These are phyloP conservation scores for Chaenogobius annularis DNA, from an alignment of 2,113 vertebrate genomes.

Conservation along the genomic window DNA sequence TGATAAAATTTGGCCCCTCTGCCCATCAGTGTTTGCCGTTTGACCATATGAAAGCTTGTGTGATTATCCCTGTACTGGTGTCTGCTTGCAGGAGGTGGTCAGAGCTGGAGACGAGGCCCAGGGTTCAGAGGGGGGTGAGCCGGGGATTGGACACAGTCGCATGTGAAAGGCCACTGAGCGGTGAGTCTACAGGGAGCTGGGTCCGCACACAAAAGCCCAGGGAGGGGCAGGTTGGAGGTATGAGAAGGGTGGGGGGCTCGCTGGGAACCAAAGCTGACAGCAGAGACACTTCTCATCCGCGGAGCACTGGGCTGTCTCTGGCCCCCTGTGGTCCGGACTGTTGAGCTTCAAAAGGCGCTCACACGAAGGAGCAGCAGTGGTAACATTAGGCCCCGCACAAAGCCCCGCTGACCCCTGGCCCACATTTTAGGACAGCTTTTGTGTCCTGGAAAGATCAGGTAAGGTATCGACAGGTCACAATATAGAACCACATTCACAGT, in stretches of 20 bases:
- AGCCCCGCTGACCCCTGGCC: constrained; percentile 59
- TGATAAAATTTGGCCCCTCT: not conserved
- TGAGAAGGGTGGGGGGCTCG: constrained; percentile 57
- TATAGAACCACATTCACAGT: constrained; percentile 18
- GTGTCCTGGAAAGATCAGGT: constrained; percentile 32
- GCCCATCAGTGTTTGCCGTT: not conserved
- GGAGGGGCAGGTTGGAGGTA: constrained; percentile 51
- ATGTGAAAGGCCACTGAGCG: constrained; percentile 76
- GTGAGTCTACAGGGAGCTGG: constrained; percentile 70
- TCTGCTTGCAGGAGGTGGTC: constrained; percentile 35
- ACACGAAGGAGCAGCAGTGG: constrained; percentile 22
- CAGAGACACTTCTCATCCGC: constrained; percentile 72
- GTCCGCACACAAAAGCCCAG: constrained; percentile 71
- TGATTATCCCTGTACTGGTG: not conserved
- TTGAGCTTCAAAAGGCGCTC: constrained; percentile 32
- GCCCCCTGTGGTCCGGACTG: constrained; percentile 62
- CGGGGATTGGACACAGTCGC: constrained; percentile 80
- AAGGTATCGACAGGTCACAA: constrained; percentile 26
- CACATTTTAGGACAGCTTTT: constrained; percentile 41
- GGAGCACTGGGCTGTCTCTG: constrained; percentile 63
- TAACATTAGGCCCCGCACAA: constrained; percentile 44
- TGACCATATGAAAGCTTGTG: constrained; percentile 21
- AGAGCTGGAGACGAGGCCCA: constrained; percentile 56
- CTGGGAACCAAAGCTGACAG: constrained; percentile 78
- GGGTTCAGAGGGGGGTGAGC: constrained; percentile 54